Conservation (phyloP, 2,113 vertebrate genomes). For the Pimephales promelas region DNA sequence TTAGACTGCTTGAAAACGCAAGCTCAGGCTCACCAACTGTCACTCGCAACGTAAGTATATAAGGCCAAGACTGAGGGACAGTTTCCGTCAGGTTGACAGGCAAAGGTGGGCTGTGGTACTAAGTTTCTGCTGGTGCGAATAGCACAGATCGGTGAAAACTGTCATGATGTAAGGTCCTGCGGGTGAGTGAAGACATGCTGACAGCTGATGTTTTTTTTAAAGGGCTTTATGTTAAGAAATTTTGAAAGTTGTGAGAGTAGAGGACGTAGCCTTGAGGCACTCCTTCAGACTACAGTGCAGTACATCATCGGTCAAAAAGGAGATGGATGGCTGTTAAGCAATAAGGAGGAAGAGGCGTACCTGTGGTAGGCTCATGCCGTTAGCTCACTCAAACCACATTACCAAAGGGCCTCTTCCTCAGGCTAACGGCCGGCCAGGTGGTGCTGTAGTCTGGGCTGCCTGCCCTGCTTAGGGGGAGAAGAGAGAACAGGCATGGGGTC, state of each 20-base stretch:
- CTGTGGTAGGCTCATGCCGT: conserved; percentile 54
- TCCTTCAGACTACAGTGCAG: conserved; percentile 15
- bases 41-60: conserved; percentile 55
- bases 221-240: conserved; percentile 9
- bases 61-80: conserved; percentile 49
- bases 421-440: conserved; percentile 58
- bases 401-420: conserved; percentile 53
- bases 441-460: conserved; percentile 30
- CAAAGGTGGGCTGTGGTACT: neutral
- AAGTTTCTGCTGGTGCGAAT: neutral
- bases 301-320: conserved; percentile 25
- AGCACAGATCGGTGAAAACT: neutral
- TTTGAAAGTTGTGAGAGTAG: neutral
- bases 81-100: conserved; percentile 25
- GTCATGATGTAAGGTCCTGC: neutral
- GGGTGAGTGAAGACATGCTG: conserved; percentile 32
- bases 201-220: conserved; percentile 23
- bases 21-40: conserved; percentile 49
- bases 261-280: conserved; percentile 6
- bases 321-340: conserved; percentile 62
- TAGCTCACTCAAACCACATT: conserved; percentile 59
- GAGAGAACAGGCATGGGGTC: conserved; percentile 21
- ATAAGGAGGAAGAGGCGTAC: conserved; percentile 69
- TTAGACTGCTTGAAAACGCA: conserved; percentile 56
- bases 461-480: conserved; percentile 8